Percentiles rank a stretch among this genome's conserved stretches.
Conservation (phyloP, 1,140 invertebrate genomes). For the Drosophila jambulina region DNA sequence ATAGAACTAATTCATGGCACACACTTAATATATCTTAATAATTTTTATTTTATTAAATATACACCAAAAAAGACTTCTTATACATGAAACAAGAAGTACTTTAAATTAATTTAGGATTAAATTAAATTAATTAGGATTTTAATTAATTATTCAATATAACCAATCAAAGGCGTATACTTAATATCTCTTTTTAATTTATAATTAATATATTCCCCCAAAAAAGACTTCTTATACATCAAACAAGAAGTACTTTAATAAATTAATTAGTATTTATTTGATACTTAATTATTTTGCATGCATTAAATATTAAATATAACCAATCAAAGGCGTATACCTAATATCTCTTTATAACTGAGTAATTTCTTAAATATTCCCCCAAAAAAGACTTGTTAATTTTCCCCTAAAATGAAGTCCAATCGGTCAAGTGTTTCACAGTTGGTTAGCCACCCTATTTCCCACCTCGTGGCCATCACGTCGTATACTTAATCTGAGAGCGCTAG, state of each 20-base stretch:
- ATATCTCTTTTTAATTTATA: too few species aligned
- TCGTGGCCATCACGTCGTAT: conserved; percentile 8
- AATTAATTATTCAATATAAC: too few species aligned
- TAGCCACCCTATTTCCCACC: neutral
- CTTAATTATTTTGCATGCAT: neutral
- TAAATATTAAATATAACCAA: neutral
- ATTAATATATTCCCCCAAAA: too few species aligned
- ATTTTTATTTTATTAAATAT: too few species aligned
- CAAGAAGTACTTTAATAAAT: neutral
- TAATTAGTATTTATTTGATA: neutral
- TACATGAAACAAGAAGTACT: too few species aligned
- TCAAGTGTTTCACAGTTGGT: neutral
- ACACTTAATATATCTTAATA: too few species aligned
- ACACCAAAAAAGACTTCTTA: too few species aligned
- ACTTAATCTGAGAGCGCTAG: conserved; percentile 3
- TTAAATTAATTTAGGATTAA: too few species aligned
- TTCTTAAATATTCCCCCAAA: neutral
- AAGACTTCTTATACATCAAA: too few species aligned
- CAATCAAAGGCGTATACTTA: neutral
- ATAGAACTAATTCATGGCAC: too few species aligned
- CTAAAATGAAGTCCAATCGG: neutral
- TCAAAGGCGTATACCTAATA: neutral
- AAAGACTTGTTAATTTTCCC: neutral
- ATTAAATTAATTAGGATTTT: too few species aligned
- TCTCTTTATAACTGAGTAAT: neutral